These are phyloP conservation scores for Enoplosus armatus DNA, from an alignment of 2,797 vertebrate genomes.

Conservation along the genomic window DNA sequence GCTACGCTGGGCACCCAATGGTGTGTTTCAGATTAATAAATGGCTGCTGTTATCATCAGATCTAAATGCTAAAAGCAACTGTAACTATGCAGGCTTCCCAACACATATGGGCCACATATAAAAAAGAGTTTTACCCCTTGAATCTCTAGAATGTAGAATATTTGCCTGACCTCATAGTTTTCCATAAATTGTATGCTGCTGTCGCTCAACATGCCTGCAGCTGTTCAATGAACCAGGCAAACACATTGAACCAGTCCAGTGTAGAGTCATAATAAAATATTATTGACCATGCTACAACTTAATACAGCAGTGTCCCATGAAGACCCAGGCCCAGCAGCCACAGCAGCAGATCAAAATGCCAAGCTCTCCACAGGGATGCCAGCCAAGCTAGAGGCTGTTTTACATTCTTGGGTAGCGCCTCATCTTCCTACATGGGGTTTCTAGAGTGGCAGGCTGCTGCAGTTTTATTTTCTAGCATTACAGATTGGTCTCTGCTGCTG, in stretches of 20 bases:
- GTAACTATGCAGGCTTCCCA: neutral
- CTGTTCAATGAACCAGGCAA: slow-evolving; percentile 4
- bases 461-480: slow-evolving; percentile 36
- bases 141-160: neutral
- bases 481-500: slow-evolving; percentile 34
- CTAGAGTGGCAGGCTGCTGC: slow-evolving; percentile 5
- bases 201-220: slow-evolving; percentile 19
- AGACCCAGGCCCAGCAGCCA: slow-evolving; percentile 33
- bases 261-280: slow-evolving; percentile 22
- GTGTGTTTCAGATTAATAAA: slow-evolving; percentile 30
- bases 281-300: slow-evolving; percentile 32
- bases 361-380: slow-evolving; percentile 41
- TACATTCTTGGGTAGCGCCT: slow-evolving; percentile 14
- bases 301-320: slow-evolving; percentile 9
- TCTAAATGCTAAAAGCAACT: slow-evolving; percentile 50
- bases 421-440: slow-evolving; percentile 34
- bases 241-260: neutral
- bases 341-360: slow-evolving; percentile 53
- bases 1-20: neutral
- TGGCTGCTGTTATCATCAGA: slow-evolving; percentile 39
- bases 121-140: slow-evolving; percentile 33
- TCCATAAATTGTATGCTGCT: neutral
- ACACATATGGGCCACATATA: neutral
- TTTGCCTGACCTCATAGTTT: slow-evolving; percentile 14
- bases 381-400: slow-evolving; percentile 37